Conservation (phyloP, 2,797 vertebrate genomes). For the Tachyglossus aculeatus region DNA sequence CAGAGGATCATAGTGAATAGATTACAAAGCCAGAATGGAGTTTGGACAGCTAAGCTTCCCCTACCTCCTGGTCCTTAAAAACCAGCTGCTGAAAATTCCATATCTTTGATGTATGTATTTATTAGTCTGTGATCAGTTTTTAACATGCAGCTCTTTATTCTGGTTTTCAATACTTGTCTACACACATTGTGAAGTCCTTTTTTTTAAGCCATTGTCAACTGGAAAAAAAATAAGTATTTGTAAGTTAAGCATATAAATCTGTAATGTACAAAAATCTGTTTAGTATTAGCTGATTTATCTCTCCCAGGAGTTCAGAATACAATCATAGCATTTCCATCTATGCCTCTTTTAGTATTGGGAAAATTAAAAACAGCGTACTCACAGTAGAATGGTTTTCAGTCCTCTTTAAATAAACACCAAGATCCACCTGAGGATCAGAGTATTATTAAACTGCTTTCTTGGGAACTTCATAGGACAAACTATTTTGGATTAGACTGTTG, state of each 20-base stretch:
- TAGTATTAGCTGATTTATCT: conserved; percentile 52
- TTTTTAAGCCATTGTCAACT: conserved; percentile 65
- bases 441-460: conserved; percentile 9
- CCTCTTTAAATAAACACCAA: too few species aligned
- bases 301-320: conserved; percentile 38
- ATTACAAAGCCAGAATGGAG: conserved; percentile 39
- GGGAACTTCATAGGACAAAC: not conserved
- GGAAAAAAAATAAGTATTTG: conserved; percentile 59
- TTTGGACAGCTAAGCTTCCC: conserved; percentile 54
- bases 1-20: conserved; percentile 38
- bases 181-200: conserved; percentile 63
- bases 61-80: conserved; percentile 62
- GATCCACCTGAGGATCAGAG: conserved; percentile 16
- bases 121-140: conserved; percentile 70
- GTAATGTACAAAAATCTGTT: conserved; percentile 33
- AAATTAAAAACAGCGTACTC: not conserved
- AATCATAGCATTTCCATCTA: conserved; percentile 11
- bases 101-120: conserved; percentile 69
- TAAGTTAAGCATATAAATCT: conserved; percentile 47
- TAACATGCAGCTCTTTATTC: conserved; percentile 72
- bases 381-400: not conserved
- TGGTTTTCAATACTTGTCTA: conserved; percentile 63
- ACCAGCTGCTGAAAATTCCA: conserved; percentile 69
- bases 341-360: conserved; percentile 3
- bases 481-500: not conserved